Base-by-base conservation (phyloP, 1,140 invertebrate species). In the Drosophila auraria region DNA sequence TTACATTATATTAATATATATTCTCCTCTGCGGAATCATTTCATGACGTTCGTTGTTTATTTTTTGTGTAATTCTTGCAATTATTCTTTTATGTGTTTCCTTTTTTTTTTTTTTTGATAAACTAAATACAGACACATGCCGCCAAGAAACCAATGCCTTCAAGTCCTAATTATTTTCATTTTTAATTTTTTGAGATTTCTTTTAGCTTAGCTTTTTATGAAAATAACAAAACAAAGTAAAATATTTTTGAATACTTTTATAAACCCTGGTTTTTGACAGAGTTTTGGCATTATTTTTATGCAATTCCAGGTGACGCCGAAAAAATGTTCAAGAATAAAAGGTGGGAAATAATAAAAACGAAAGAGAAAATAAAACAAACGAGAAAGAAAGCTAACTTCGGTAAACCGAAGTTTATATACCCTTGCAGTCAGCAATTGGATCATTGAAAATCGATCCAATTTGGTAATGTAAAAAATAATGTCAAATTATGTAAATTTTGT, bases 111-210 rank as follows among this genome's bases (percentile, higher is more conserved):
- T 71, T 78, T 44, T 60, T 69, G 27, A 25, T 61, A 56, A 57
- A 70, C 59, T 80, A 76, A 91, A 81, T 71, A 73, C 81, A 87
- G 79, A 87, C 90, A 93, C 91, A 93, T 93, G 91, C 92, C 91
- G 89, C 93, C 93, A 94, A 94, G 93, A 93, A 94, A 93, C 93
- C 94, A 94, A 94, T 94, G 94, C 94, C 94, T 93, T 94, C 93
- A 62, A 80, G 61, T 87, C 76, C 78, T 69, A 57, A 83, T 75
- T 51, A 11, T 51, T 33, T 44, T 45, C 23, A 38, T 20, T 68
- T 50, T 75, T 44, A 23, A 47, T 61, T 62, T 76, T 64, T 57
- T 15, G 20, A 59, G n/a, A 47, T 68, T 45, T 69, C 25, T 17
- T 66, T 69, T 73, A 36, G 42, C 71, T 69, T 87, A 72, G 47